Evolutionary conservation across 2,797 vertebrate species (phyloP).

Genomic region (Cossypha niveicapilla): DNA sequence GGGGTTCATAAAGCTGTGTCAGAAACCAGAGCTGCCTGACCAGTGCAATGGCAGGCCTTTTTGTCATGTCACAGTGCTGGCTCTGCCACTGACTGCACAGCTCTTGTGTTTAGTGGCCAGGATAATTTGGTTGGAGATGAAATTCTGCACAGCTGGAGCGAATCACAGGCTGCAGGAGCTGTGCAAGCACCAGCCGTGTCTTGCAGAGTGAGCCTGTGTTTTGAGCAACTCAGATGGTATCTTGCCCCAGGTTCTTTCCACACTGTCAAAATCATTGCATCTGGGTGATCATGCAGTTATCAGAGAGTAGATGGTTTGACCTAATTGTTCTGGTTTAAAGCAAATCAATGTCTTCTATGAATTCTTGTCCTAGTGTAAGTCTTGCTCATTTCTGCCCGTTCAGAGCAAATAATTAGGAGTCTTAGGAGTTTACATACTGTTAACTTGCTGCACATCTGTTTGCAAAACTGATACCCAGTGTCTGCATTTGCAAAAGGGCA

Average conservation of each 20-base stretch:
- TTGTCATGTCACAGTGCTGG: neutral
- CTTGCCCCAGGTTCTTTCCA: neutral
- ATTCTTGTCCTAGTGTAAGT: neutral
- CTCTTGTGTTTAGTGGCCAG: neutral
- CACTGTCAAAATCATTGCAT: neutral
- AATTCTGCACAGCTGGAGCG: constrained; percentile 4
- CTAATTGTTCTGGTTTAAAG: neutral
- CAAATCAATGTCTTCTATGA: neutral
- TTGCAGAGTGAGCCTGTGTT: neutral
- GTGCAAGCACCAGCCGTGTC: neutral
- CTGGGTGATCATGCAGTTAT: neutral
- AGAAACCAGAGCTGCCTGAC: neutral
- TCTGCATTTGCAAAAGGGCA: neutral
- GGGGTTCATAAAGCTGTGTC: neutral
- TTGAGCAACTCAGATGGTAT: neutral
- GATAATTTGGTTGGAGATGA: constrained; percentile 39
- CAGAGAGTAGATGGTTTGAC: neutral
- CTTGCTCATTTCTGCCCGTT: neutral
- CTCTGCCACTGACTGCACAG: constrained; percentile 9
- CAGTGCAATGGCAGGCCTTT: neutral
- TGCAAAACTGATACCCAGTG: neutral
- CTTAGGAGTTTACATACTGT: neutral
- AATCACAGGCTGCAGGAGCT: constrained; percentile 9
- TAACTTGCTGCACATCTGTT: neutral
- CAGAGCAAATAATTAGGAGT: neutral